phyloP scores from a whole-genome alignment of 2,113 vertebrate species.

The Aythya baeri region DNA sequence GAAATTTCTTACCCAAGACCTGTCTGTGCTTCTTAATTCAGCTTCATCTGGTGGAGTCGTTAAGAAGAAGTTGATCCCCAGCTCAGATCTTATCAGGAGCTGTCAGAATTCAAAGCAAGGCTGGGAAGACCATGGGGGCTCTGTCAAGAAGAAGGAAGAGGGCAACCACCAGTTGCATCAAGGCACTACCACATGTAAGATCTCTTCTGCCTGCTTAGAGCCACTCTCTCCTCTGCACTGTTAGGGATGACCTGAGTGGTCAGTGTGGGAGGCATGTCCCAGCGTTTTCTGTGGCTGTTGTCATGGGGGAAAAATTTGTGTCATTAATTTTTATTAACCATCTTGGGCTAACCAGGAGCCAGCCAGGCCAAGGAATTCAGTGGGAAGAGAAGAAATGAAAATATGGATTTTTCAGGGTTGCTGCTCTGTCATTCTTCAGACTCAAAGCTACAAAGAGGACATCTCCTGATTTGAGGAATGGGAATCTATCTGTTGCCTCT shows the following conservation, averaged over 20 bases:
- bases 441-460: background rate
- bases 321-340: background rate
- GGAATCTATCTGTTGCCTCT: background rate
- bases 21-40: constrained; percentile 23
- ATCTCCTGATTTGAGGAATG: background rate
- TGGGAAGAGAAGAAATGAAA: constrained; percentile 37
- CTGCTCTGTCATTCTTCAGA: constrained; percentile 26
- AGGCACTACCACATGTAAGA: background rate
- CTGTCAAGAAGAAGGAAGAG: constrained; percentile 7
- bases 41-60: background rate
- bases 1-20: background rate
- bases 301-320: background rate
- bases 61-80: constrained; percentile 54
- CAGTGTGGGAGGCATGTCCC: background rate
- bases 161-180: background rate
- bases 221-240: background rate
- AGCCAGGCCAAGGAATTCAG: constrained; percentile 9
- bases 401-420: background rate
- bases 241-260: background rate
- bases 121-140: constrained; percentile 14
- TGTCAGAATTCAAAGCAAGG: constrained; percentile 38
- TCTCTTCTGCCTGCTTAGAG: background rate
- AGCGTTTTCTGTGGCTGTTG: background rate
- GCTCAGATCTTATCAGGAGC: constrained; percentile 22
- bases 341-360: background rate